Evolutionary conservation across 37 sponge, comb jelly and placozoan species (phyloP).

Genomic region (Eunapius fragilis): DNA sequence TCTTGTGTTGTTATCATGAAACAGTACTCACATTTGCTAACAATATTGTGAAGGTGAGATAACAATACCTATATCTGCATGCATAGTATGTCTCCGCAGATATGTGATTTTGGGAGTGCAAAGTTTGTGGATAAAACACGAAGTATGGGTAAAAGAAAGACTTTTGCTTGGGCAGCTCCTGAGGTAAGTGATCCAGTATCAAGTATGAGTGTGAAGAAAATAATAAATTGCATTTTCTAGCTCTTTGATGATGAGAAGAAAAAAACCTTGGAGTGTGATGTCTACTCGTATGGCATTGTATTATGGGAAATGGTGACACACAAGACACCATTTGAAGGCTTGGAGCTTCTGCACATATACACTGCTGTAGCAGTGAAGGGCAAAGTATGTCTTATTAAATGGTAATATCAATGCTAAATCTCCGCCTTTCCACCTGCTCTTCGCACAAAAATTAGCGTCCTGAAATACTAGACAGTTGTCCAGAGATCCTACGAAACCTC

Average conservation of each 20-base stretch:
- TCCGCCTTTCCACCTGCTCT: too few species aligned
- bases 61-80: not conserved
- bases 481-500: not conserved
- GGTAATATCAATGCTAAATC: too few species aligned
- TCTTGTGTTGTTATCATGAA: not conserved
- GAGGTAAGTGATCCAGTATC: not conserved
- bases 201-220: too few species aligned
- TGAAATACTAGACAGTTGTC: not conserved
- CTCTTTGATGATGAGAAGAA: not conserved
- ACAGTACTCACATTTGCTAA: not conserved
- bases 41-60: not conserved
- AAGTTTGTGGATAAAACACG: not conserved
- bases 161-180: not conserved
- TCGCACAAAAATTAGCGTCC: not conserved
- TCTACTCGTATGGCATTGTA: not conserved
- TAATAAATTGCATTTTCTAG: too few species aligned
- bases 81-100: not conserved
- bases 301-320: not conserved
- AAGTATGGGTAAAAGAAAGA: not conserved
- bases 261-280: not conserved
- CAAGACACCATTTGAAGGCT: not conserved
- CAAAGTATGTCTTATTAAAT: not conserved
- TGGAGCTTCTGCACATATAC: not conserved
- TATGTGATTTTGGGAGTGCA: not conserved
- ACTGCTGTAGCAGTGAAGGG: too few species aligned